Evolutionary conservation across 2,797 vertebrate species (phyloP), one percentile per base, ranked within the genome.

Genomic region (Ptychobarbus kaznakovi): DNA sequence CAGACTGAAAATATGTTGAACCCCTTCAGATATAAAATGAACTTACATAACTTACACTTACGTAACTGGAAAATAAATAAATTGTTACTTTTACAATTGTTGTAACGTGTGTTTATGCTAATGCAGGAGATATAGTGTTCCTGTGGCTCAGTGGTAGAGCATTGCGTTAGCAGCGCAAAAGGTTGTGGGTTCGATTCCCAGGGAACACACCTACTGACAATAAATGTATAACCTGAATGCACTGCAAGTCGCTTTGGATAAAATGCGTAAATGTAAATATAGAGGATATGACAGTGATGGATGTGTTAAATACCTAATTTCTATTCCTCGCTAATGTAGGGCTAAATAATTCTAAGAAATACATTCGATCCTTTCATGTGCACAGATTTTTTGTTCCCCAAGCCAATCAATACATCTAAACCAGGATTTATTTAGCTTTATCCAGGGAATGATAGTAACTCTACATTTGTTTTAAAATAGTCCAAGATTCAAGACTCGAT

Each of bases 21-120:
- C 65, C 75, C 81, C 84, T 82, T 84, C 77, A 81, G 82, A 78
- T 86, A 83, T 82, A 84, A 51, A 82, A 44, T 53, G 12, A 56
- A 73, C 82, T 92, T 91, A 83, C 90, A 88, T 92, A 92, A 93
- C 87, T 65, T 28, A 85, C 81, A 90, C 81, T 93, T 91, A 90
- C 86, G 88, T 91, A 93, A 93, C 75, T 9, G 38, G 44, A 87
- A 89, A 87, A 68, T 86, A 68, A 88, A n/a, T 83, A 80, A 77
- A 80, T 79, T 77, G 77, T 90, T 56, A 85, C 86, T 89, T 87
- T 90, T 86, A 82, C 86, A 87, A 76, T 85, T 86, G 84, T 32
- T 83, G 82, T 87, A 61, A 84, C 53, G 63, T 79, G 87, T 86
- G 83, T 89, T 87, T 86, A 89, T 86, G 87, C 82, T 86, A 87